Evolutionary conservation across 2,797 vertebrate genomes (phyloP).

Genomic region (Sebastes minor): DNA sequence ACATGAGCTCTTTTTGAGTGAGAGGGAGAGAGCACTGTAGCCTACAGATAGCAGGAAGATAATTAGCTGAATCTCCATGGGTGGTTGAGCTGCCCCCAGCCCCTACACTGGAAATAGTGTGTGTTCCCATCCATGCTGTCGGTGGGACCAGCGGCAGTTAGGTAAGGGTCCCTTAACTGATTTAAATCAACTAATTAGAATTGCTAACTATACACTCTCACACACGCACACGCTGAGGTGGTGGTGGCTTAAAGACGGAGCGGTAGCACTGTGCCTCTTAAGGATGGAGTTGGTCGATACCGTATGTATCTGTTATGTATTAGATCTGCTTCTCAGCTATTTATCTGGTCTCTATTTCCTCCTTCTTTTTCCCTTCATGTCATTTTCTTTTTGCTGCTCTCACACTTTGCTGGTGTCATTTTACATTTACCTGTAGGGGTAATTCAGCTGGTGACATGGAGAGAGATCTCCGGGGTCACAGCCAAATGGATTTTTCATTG

Average conservation of each 20-base stretch:
- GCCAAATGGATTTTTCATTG: slow-evolving; percentile 26
- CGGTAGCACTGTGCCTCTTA: not conserved
- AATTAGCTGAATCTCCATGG: slow-evolving; percentile 71
- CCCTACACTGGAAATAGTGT: slow-evolving; percentile 44
- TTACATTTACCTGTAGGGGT: not conserved
- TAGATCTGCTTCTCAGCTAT: not conserved
- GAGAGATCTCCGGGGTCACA: slow-evolving; percentile 14
- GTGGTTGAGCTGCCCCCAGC: slow-evolving; percentile 52
- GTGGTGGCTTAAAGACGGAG: not conserved
- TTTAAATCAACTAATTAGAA: slow-evolving; percentile 69
- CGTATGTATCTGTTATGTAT: not conserved
- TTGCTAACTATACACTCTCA: slow-evolving; percentile 40
- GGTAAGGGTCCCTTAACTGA: slow-evolving; percentile 62
- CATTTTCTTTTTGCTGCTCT: not conserved
- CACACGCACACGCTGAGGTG: not conserved
- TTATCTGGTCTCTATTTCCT: not conserved
- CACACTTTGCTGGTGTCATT: not conserved
- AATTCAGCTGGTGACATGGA: not conserved
- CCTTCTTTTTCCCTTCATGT: not conserved
- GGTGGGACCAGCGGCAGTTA: slow-evolving; percentile 51
- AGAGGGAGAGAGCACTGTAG: slow-evolving; percentile 2
- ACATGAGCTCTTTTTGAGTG: not conserved
- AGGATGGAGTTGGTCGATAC: not conserved
- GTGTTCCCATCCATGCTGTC: slow-evolving; percentile 57
- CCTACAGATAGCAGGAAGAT: slow-evolving; percentile 63